Evolutionary conservation across 1,140 invertebrate species (phyloP), one percentile per base, ranked within the genome.

Genomic region (Drosophila triauraria): DNA sequence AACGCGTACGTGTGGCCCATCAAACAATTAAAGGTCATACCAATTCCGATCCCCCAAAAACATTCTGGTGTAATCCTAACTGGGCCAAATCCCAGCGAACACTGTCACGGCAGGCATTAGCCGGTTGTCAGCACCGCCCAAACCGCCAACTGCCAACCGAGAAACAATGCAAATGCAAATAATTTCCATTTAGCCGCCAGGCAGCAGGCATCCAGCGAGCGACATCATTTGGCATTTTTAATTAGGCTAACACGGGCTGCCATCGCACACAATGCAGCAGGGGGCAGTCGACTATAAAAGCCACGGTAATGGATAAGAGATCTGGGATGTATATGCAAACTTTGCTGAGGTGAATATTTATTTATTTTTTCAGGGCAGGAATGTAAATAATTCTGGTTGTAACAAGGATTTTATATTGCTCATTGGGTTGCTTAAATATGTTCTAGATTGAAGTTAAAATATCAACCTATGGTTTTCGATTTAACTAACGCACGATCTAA

Each of bases 1-100:
- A 44, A 10, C 17, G 38, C 20, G 43, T 57, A 17, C 42, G 61
- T 79, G 76, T 56, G 54, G 38, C 56, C 47, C 53, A 75, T 69
- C 64, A 69, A 77, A 84, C 87, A 87, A 88, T 87, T 88, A 87
- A 80, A 88, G 84, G 83, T 86, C 84, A 88, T 53, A 51, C 43
- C 40, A 32, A 76, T 43, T 47, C 10, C 13, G 20, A n/a, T 6
- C 20, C 53, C 17, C 35, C 35, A 23, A 40, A 56, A 10, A 40
- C 47, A 59, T 50, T 30, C 43, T 67, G 30, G 44, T 6, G 30
- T 40, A 47, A 17, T 72, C 30, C 62, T 60, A 84, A 85, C 70
- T 84, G 63, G 80, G 82, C 82, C 82, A 84, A 64, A 77, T 72
- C 54, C 82, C 61, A 23, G 35, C 25, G 20, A 57, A 40, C n/a